A percentile compares a stretch with the other conserved stretches of the same genome.
These are phyloP conservation scores for Pristis pectinata DNA, from an alignment of 2,797 vertebrate genomes.

Conservation along the genomic window DNA sequence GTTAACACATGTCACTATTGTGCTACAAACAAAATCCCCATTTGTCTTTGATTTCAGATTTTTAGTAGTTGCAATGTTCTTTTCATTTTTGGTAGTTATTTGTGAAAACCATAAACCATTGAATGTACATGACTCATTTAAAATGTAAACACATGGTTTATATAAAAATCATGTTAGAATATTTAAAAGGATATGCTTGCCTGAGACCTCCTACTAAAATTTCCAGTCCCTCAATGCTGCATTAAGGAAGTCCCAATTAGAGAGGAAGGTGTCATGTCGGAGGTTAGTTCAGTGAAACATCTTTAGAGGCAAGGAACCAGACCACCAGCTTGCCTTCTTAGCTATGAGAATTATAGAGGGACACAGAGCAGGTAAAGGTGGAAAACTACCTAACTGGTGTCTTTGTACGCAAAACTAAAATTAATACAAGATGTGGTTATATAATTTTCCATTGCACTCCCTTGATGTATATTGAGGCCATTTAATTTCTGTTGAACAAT, in stretches of 20 bases:
- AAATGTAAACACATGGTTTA: slow-evolving; percentile 15
- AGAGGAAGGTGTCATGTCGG: background rate
- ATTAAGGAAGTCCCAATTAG: background rate
- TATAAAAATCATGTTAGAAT: slow-evolving; percentile 14
- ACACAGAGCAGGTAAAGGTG: background rate
- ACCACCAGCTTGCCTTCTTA: background rate
- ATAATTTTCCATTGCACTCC: no score
- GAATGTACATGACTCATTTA: background rate
- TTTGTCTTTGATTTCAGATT: background rate
- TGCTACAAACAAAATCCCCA: background rate
- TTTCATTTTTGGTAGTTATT: slow-evolving; percentile 16
- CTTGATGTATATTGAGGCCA: background rate
- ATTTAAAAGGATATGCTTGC: background rate
- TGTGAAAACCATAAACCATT: background rate
- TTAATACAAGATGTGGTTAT: background rate
- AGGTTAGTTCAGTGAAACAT: background rate
- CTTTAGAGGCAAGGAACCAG: background rate
- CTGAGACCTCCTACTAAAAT: background rate
- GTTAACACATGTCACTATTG: background rate
- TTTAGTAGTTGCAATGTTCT: background rate
- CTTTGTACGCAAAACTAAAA: background rate
- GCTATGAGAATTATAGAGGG: background rate
- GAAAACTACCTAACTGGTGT: background rate
- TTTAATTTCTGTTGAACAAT: background rate
- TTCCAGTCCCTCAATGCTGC: background rate